These are phyloP conservation scores for Dufourea novaeangliae DNA, from an alignment of 1,140 invertebrate species.

Conservation along the genomic window DNA sequence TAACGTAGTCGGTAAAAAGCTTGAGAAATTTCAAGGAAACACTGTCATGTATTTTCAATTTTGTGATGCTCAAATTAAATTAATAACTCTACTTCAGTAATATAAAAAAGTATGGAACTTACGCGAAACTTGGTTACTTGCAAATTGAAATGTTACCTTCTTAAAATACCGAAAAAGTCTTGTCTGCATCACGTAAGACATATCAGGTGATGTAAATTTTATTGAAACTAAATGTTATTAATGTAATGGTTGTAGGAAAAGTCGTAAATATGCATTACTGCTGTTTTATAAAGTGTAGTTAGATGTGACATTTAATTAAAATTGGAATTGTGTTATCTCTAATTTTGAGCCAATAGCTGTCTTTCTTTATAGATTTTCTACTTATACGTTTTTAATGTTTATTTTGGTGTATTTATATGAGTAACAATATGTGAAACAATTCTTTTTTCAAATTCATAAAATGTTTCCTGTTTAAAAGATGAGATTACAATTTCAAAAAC, in stretches of 20 bases:
- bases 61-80: neutral
- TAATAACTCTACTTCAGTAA: neutral
- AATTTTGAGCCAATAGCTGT: neutral
- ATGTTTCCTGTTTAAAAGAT: neutral
- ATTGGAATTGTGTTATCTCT: neutral
- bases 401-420: conserved; percentile 45
- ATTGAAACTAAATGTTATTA: neutral
- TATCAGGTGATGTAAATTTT: conserved; percentile 67
- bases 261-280: neutral
- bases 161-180: conserved; percentile 66
- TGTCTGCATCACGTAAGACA: conserved; percentile 68
- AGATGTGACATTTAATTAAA: neutral
- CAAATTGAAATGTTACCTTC: conserved; percentile 63
- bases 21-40: conserved; percentile 51
- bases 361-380: neutral
- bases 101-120: conserved; percentile 69
- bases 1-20: conserved; percentile 30
- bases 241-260: neutral
- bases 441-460: neutral
- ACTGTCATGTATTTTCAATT: conserved; percentile 27
- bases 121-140: conserved; percentile 60
- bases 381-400: conserved; percentile 49
- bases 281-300: no score
- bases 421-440: conserved; percentile 1
- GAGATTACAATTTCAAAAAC: neutral